Conservation (phyloP, 2,888 invertebrate genomes). For the Shargacucullia verbasci region DNA sequence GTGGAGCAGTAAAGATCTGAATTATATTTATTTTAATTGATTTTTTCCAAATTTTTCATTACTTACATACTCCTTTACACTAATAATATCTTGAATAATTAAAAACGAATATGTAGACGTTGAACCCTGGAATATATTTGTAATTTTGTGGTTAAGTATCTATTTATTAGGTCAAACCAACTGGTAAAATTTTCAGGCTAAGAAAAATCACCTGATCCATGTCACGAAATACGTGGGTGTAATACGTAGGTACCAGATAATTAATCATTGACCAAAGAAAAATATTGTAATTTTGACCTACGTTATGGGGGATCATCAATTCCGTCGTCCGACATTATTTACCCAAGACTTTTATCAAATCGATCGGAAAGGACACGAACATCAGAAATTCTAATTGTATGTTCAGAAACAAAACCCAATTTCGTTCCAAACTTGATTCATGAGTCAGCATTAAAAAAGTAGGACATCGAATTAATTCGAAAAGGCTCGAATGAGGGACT, state of each 20-base stretch:
- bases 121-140: no score
- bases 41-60: no score
- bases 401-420: constrained; percentile 58
- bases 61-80: no score
- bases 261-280: background rate
- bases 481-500: constrained; percentile 57
- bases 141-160: no score
- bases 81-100: no score
- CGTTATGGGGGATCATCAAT: background rate
- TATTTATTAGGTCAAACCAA: no score
- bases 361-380: constrained; percentile 30
- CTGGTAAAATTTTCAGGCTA: no score
- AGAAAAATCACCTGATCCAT: no score
- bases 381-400: constrained; percentile 55
- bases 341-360: constrained; percentile 4
- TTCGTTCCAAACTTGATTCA: constrained; percentile 57
- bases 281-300: constrained; percentile 3
- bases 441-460: constrained; percentile 69
- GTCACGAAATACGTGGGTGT: no score
- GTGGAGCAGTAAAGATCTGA: no score
- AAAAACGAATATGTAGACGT: no score
- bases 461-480: constrained; percentile 71
- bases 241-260: background rate
- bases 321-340: background rate
- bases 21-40: no score